phyloP scores from a whole-genome alignment of 2,797 vertebrate genomes.

The Thunnus albacares region DNA sequence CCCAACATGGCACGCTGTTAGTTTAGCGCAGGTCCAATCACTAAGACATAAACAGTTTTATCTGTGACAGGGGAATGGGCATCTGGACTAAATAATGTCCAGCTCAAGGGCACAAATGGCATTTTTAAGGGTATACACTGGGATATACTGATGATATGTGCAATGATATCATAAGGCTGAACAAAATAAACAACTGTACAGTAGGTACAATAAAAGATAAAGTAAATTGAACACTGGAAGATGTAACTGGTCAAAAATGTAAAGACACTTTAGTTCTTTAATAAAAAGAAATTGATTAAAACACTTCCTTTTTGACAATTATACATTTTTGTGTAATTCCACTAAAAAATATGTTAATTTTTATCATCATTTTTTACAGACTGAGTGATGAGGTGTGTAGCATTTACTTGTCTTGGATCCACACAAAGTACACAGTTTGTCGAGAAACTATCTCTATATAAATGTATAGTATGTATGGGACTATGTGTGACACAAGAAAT shows the following conservation, averaged over 20 bases:
- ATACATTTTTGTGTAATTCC: not conserved
- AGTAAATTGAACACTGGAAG: no score
- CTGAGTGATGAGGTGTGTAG: not conserved
- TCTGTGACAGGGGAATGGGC: not conserved
- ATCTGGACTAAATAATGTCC: not conserved
- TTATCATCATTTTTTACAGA: not conserved
- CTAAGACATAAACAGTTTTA: not conserved
- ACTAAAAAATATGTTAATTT: not conserved
- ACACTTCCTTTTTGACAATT: no score
- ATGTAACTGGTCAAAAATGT: no score
- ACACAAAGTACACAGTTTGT: not conserved
- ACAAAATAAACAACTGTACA: no score
- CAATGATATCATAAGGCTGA: not conserved
- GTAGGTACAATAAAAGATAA: not conserved
- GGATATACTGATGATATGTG: not conserved
- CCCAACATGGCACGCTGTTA: conserved; percentile 5
- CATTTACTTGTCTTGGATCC: not conserved
- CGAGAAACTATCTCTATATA: not conserved
- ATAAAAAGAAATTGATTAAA: no score
- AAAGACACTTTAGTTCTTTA: no score
- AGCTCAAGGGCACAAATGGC: not conserved
- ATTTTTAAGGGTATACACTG: not conserved
- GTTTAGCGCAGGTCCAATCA: conserved; percentile 29
- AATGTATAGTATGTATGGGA: not conserved
- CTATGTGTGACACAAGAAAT: not conserved